Conservation (phyloP, 2,113 vertebrate species). For the Alethe diademata region DNA sequence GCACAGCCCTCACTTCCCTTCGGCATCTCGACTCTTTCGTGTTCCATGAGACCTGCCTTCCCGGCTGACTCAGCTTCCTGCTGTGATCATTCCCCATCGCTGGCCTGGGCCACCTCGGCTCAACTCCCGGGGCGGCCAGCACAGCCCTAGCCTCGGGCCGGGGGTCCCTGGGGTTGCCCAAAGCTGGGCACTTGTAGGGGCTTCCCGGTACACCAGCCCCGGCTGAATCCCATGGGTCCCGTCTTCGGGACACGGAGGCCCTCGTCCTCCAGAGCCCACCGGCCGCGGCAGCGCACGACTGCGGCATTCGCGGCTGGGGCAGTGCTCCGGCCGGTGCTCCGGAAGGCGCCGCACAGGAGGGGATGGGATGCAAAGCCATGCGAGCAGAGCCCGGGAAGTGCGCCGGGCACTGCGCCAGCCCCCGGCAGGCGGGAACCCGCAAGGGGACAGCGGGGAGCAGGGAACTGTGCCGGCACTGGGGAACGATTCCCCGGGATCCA, state of each 20-base stretch:
- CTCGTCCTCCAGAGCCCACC: neutral
- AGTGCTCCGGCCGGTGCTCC: rapidly evolving
- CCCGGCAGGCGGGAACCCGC: neutral
- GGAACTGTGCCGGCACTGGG: neutral
- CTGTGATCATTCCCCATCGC: neutral
- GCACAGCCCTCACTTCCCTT: neutral
- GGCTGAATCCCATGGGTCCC: too few relatives aligned
- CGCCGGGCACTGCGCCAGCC: neutral
- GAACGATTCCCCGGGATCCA: neutral
- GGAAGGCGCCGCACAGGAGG: neutral
- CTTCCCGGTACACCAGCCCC: neutral
- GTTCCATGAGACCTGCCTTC: neutral
- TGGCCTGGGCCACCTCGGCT: too few relatives aligned
- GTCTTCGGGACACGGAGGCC: neutral
- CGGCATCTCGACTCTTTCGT: neutral
- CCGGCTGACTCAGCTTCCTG: conserved; percentile 33
- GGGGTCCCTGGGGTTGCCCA: neutral
- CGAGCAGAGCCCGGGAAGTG: neutral
- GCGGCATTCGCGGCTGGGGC: neutral
- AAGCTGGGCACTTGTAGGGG: neutral
- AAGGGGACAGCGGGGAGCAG: neutral
- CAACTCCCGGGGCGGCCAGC: neutral
- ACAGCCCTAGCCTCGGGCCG: neutral
- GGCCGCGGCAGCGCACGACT: neutral
- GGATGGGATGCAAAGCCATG: neutral